Base-by-base conservation (phyloP, 2,113 vertebrate species). In the Micronycteris hirsuta region DNA sequence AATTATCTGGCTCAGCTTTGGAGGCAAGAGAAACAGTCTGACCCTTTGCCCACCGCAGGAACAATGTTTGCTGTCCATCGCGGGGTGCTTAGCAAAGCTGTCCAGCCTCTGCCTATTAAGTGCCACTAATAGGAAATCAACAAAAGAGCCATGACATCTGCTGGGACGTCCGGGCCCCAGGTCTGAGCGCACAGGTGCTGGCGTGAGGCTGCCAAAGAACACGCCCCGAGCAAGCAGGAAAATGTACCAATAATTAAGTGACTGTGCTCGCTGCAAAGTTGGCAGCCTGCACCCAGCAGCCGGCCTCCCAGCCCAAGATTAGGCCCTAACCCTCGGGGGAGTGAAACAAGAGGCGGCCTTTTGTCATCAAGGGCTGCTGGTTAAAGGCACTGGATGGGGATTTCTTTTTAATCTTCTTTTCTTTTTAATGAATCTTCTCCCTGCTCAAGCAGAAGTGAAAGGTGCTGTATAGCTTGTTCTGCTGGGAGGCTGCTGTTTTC, bases 1-100 rank as follows among this genome's bases (percentile, higher is more conserved):
- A 99, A 99, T 99, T 99, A 99, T 98, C 98, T 98, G 97, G 97
- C 98, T 86, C 93, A 97, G 98, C 98, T 98, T 98, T 98, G 98
- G 98, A 98, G 97, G 98, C 97, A 96, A 96, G 97, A 97, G 97
- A 98, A 98, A 98, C 97, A 96, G 96, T 98, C 98, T 99, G 98
- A 99, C 98, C 98, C 98, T 98, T 98, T 97, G 98, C 98, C 97
- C 98, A 97, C 81, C 45, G 93, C 97, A 98, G 98, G 98, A 98
- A 98, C 98, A 98, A 98, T 99, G 98, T 98, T 98, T 98, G 97
- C 98, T 96, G 98, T 98, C 98, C 98, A 98, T 98, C 97, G 98
- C 98, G 96, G 98, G 98, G 98, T 97, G 97, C 98, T 98, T 96
- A 97, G 98, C 98, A 98, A 97, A 98, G 98, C 98, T 93, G 96